These are phyloP conservation scores for Mus minutoides DNA, from an alignment of 2,797 vertebrate species.

Conservation along the genomic window DNA sequence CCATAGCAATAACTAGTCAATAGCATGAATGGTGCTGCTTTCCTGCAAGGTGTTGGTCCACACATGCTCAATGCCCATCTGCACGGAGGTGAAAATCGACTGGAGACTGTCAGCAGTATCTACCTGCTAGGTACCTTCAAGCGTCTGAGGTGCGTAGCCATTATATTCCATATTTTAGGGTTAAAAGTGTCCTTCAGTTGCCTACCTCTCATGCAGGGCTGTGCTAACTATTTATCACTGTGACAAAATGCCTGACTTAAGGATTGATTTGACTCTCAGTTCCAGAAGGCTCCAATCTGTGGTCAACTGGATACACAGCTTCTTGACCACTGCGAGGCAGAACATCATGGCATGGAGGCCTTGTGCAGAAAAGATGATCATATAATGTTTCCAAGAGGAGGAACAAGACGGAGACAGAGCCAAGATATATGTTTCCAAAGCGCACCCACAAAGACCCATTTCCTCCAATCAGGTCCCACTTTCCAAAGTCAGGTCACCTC, in stretches of 20 bases:
- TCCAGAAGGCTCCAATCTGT: background rate
- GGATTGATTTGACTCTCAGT: background rate
- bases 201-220: background rate
- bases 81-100: background rate
- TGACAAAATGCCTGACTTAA: background rate
- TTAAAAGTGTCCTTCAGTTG: background rate
- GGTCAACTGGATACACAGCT: background rate
- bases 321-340: background rate
- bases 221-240: background rate
- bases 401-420: no score
- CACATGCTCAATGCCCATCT: background rate
- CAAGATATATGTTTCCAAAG: background rate
- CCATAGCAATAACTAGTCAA: accelerated
- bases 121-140: no score
- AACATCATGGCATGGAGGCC: background rate
- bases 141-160: background rate
- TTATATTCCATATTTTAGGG: background rate
- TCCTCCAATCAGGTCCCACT: background rate
- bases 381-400: background rate
- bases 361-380: background rate
- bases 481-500: background rate
- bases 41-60: background rate
- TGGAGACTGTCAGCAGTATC: background rate
- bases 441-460: background rate
- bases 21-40: accelerated